A percentile compares a stretch with the other conserved stretches of the same genome.
Evolutionary conservation across 2,888 invertebrate species (phyloP).

Genomic region (Cataglyphis rosenhaueri): DNA sequence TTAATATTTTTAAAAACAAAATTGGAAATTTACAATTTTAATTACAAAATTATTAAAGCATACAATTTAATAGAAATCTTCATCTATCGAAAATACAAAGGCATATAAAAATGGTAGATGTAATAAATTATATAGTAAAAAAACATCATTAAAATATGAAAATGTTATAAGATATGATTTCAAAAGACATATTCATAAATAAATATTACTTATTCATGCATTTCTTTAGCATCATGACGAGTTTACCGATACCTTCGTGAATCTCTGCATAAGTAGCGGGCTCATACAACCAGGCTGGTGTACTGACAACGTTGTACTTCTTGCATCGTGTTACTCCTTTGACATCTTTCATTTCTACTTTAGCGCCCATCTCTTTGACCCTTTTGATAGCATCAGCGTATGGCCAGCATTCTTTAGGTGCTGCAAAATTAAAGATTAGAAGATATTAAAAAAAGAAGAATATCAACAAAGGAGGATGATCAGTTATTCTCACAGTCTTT

Average conservation of each 20-base stretch:
- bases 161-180: conserved; percentile 64
- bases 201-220: conserved; percentile 53
- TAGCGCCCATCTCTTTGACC: conserved; percentile 86
- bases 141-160: conserved; percentile 28
- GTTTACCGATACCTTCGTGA: conserved; percentile 86
- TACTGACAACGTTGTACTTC: conserved; percentile 86
- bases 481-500: conserved; percentile 78
- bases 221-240: conserved; percentile 80
- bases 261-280: conserved; percentile 85
- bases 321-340: conserved; percentile 85
- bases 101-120: conserved; percentile 29
- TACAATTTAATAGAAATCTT: not conserved
- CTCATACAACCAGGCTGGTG: conserved; percentile 87
- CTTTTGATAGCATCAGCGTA: conserved; percentile 86
- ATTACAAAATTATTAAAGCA: conserved; percentile 2
- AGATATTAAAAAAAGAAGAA: not conserved
- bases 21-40: not conserved
- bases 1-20: not conserved
- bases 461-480: not conserved
- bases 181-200: conserved; percentile 30
- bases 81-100: conserved; percentile 37
- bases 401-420: conserved; percentile 85
- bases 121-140: conserved; percentile 47
- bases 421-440: conserved; percentile 66
- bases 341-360: conserved; percentile 81